These are phyloP conservation scores for Neomonachus schauinslandi DNA, from an alignment of 2,113 vertebrate species.

Conservation along the genomic window DNA sequence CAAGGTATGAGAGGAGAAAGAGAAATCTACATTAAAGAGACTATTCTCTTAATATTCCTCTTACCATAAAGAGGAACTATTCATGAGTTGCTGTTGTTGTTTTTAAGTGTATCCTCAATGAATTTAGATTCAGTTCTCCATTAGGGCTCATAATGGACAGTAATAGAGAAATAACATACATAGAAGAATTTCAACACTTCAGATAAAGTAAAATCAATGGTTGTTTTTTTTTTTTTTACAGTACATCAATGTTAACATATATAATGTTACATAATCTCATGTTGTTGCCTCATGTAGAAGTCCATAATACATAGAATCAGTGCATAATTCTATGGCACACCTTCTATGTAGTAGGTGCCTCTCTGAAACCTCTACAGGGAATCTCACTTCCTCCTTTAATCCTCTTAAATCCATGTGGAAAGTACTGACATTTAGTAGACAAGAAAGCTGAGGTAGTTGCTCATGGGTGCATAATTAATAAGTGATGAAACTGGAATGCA, in stretches of 20 bases:
- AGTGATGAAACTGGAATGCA: not conserved
- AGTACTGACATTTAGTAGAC: not conserved
- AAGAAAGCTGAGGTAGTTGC: not conserved
- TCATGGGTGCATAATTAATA: not conserved
- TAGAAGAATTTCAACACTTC: not conserved
- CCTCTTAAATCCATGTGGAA: not conserved
- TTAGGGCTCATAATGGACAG: not conserved
- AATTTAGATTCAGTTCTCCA: not conserved
- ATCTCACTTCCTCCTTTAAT: not conserved
- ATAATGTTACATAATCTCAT: not conserved
- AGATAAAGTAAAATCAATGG: not conserved
- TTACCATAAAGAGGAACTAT: not conserved
- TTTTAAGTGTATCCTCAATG: not conserved
- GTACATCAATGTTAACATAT: not conserved
- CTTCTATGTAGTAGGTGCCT: not conserved
- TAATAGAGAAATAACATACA: not conserved
- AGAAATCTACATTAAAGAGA: not conserved
- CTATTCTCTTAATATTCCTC: not conserved
- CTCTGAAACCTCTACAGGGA: not conserved
- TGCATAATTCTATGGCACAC: not conserved
- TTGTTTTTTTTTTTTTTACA: not conserved
- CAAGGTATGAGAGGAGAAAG: conserved; percentile 3
- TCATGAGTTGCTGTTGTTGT: not conserved
- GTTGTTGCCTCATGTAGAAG: not conserved
- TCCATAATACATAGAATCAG: not conserved